Base-by-base conservation (phyloP, 2,888 invertebrate species). In the Aelia acuminata region DNA sequence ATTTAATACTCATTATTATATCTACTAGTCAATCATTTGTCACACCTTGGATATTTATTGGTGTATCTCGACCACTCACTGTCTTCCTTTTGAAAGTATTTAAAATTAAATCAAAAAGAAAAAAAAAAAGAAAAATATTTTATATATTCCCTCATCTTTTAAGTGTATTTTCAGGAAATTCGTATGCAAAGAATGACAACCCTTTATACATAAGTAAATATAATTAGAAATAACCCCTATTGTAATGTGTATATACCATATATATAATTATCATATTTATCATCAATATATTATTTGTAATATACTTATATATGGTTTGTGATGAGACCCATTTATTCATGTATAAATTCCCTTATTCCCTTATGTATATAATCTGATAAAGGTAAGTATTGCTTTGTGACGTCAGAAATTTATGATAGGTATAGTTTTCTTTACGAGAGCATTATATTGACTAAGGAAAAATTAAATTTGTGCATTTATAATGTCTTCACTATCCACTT, bases 51-150 rank as follows among this genome's bases (percentile, higher is more conserved):
- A 84, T 87, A 84, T 31, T 88, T 88, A 57, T 84, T 80, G 53
- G 88, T 89, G 87, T 89, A 89, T 87, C 89, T 89, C 87, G 89
- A 89, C 89, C 89, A 89, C 89, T 89, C 89, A 89, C 89, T 89
- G 89, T 89, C 89, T 89, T 89, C 89, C 89, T 89, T 88, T 88
- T 47, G 70, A 70, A 89, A 87, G 57, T 48, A 86, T 43, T 43
- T 80, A 75, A 80, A 84, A 87, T 49, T 53, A 75, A 87, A 87
- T 84, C 80, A 87, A 87, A 80, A 80, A 87, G 43, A 75, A 70
- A 48, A 87, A 75, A 26, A 48, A 48, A 39, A 48, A 75, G 47
- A 87, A 57, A 84, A 84, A 84, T 84, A 75, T 87, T 87, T 84
- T 88, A 87, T 87, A 88, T 87, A 84, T 84, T 84, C 88, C 84